These are phyloP conservation scores for Drosophila melanica DNA, from an alignment of 1,140 invertebrate species.

Conservation along the genomic window DNA sequence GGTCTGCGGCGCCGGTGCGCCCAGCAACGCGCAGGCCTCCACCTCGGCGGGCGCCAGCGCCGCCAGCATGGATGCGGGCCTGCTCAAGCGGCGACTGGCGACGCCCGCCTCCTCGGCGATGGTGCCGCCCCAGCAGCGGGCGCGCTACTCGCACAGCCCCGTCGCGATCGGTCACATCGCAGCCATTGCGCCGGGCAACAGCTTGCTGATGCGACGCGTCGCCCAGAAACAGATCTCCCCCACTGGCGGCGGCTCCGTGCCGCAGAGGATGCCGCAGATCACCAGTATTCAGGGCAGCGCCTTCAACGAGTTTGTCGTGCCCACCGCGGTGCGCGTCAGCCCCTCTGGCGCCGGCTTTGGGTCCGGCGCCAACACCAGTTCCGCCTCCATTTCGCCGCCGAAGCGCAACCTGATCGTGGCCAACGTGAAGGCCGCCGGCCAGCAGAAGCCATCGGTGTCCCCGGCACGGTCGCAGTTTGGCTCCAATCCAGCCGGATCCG, in stretches of 20 bases:
- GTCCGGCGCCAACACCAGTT: background rate
- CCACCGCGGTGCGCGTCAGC: conserved; percentile 18
- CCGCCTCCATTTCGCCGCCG: conserved; percentile 1
- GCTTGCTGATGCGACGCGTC: conserved; percentile 29
- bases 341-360: background rate
- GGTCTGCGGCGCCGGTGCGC: conserved; percentile 45
- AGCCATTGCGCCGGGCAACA: conserved; percentile 18
- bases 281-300: conserved; percentile 44
- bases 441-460: background rate
- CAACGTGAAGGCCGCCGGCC: conserved; percentile 37
- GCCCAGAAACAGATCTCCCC: conserved; percentile 21
- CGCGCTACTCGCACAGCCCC: conserved; percentile 42
- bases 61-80: background rate
- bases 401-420: conserved; percentile 59
- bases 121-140: conserved; percentile 38
- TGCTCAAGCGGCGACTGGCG: conserved; percentile 55
- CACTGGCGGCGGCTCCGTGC: background rate
- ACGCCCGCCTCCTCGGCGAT: background rate
- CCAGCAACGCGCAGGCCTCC: background rate
- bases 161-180: background rate
- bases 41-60: background rate
- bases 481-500: background rate
- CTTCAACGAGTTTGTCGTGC: conserved; percentile 49
- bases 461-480: background rate
- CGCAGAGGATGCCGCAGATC: conserved; percentile 55